Evolutionary conservation across 1,140 invertebrate genomes (phyloP).

Genomic region (honey bee (Apis mellifera)): DNA sequence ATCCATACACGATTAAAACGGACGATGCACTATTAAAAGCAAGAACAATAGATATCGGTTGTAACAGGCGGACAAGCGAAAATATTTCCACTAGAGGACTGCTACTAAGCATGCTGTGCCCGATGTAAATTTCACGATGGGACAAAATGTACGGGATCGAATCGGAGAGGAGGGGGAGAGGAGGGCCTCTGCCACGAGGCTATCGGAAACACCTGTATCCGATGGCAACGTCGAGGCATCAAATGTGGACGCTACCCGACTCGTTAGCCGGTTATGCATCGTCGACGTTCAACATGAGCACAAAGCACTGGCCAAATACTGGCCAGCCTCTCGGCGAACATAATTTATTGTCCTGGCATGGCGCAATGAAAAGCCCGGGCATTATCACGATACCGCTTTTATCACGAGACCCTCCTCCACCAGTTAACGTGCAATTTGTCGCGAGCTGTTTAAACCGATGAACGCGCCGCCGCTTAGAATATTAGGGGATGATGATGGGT

Average conservation of each 20-base stretch:
- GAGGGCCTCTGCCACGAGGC: not conserved
- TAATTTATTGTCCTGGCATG: slow-evolving; percentile 39
- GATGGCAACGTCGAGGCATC: slow-evolving; percentile 36
- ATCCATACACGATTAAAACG: too few species aligned
- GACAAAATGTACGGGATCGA: slow-evolving; percentile 26
- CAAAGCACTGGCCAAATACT: slow-evolving; percentile 43
- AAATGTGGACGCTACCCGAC: slow-evolving; percentile 40
- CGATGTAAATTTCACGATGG: slow-evolving; percentile 5
- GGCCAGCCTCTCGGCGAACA: slow-evolving; percentile 33
- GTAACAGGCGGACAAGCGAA: not conserved
- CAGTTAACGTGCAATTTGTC: slow-evolving; percentile 44
- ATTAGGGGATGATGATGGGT: not conserved
- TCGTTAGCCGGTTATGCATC: slow-evolving; percentile 51
- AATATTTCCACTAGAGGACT: slow-evolving; percentile 18
- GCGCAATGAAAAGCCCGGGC: slow-evolving; percentile 46
- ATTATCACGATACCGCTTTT: slow-evolving; percentile 46
- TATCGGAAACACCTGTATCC: slow-evolving; percentile 49
- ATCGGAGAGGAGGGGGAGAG: not conserved
- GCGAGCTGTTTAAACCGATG: slow-evolving; percentile 23
- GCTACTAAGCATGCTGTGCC: slow-evolving; percentile 21
- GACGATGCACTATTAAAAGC: not conserved
- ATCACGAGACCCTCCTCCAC: not conserved
- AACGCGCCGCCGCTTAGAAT: slow-evolving; percentile 17
- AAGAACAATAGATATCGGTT: not conserved
- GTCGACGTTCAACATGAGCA: slow-evolving; percentile 34